phyloP scores from a whole-genome alignment of 1,140 invertebrate species.

The Drosophila ambigua region DNA sequence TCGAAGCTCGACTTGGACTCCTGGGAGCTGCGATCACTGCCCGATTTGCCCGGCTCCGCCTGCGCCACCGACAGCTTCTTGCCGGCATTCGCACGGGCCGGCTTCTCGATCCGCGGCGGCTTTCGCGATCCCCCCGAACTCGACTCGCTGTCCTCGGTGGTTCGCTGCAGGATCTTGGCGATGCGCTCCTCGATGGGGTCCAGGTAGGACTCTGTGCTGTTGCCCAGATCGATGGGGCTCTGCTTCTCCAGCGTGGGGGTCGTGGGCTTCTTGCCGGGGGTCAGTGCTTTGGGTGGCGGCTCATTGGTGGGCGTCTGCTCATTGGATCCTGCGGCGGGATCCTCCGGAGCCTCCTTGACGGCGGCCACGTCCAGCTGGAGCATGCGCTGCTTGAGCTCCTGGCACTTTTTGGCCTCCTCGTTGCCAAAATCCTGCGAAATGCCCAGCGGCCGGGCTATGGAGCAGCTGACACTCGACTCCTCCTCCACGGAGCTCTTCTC shows the following conservation, averaged over 20 bases:
- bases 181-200: conserved; percentile 81
- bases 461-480: conserved; percentile 91
- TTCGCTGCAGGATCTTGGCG: conserved; percentile 68
- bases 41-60: conserved; percentile 67
- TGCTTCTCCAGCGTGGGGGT: conserved; percentile 87
- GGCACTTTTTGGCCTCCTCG: conserved; percentile 85
- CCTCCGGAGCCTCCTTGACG: conserved; percentile 32
- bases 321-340: conserved; percentile 59
- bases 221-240: conserved; percentile 85
- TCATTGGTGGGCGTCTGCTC: conserved; percentile 69
- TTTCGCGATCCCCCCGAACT: conserved; percentile 79
- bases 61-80: conserved; percentile 71
- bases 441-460: conserved; percentile 90
- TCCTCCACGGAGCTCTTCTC: conserved; percentile 88
- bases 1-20: conserved; percentile 87
- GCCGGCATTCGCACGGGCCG: conserved; percentile 64
- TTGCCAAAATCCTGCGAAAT: conserved; percentile 90
- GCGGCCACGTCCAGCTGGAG: conserved; percentile 65
- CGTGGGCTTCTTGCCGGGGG: conserved; percentile 84
- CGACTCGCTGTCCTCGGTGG: conserved; percentile 77
- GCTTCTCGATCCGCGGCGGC: conserved; percentile 75
- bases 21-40: conserved; percentile 82
- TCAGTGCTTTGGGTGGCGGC: conserved; percentile 49
- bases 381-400: conserved; percentile 79
- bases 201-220: conserved; percentile 73